These are phyloP conservation scores for Ophion obscuratus DNA, from an alignment of 2,888 invertebrate species.

Conservation along the genomic window DNA sequence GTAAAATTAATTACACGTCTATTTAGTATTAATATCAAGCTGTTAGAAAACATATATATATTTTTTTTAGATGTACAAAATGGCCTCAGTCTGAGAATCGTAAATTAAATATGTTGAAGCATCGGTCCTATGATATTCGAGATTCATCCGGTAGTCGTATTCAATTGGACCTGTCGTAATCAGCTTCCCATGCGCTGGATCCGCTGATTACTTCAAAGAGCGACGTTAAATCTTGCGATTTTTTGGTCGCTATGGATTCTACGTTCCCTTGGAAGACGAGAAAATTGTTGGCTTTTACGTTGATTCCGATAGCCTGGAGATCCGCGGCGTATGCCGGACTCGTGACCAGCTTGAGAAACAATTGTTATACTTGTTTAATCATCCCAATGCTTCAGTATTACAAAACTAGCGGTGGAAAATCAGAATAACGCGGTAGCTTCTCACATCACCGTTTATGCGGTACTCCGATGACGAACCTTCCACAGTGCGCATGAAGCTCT, in stretches of 20 bases:
- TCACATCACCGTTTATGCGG: constrained; percentile 94
- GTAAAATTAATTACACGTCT: no score
- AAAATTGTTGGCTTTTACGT: constrained; percentile 99
- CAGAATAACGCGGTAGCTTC: constrained; percentile 66
- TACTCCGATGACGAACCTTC: constrained; percentile 97
- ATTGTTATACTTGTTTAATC: constrained; percentile 2
- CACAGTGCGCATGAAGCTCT: constrained; percentile 95
- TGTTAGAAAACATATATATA: no score
- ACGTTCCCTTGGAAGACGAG: constrained; percentile 99
- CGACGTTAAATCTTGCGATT: constrained; percentile 98
- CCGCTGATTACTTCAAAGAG: constrained; percentile 99
- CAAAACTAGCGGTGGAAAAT: neutral
- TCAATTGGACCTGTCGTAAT: constrained; percentile 89
- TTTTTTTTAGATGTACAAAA: no score
- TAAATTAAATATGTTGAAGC: neutral
- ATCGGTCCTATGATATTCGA: neutral
- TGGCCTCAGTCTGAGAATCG: constrained; percentile 85
- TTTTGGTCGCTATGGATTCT: constrained; percentile 99
- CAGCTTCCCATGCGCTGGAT: constrained; percentile 96
- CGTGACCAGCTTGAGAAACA: constrained; percentile 89
- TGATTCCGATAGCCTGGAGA: constrained; percentile 97
- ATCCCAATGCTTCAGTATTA: neutral
- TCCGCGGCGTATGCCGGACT: constrained; percentile 93
- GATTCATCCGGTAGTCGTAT: neutral
- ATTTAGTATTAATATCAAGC: no score